A percentile compares a stretch with the other conserved stretches of the same genome.
Conservation (phyloP, 2,797 vertebrate species). For the Glyptemys insculpta region DNA sequence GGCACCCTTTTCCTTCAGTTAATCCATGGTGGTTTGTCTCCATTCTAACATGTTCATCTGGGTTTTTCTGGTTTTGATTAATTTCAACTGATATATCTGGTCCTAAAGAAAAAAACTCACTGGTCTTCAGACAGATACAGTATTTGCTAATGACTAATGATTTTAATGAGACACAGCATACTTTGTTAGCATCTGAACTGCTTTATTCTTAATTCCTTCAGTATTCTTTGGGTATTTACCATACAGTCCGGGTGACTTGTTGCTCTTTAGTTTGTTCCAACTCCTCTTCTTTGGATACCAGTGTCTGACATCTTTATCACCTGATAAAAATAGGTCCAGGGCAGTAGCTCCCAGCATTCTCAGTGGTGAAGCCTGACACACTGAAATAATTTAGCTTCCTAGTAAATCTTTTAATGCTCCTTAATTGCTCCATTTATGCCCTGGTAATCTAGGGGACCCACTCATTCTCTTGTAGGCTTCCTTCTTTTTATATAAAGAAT, state of each 20-base stretch:
- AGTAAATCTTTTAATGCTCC: slow-evolving; percentile 44
- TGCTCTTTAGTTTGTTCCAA: slow-evolving; percentile 48
- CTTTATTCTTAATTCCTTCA: slow-evolving; percentile 49
- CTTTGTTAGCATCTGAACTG: slow-evolving; percentile 49
- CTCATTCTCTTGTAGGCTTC: not conserved
- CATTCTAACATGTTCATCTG: slow-evolving; percentile 70
- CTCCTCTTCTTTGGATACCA: slow-evolving; percentile 60
- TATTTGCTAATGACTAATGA: too few relatives aligned
- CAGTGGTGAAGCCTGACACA: slow-evolving; percentile 25
- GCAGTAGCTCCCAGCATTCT: slow-evolving; percentile 51
- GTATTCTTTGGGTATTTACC: slow-evolving; percentile 47
- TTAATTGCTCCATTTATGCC: slow-evolving; percentile 15
- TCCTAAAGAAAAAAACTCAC: slow-evolving; percentile 22
- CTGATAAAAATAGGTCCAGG: slow-evolving; percentile 62
- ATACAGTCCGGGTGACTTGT: slow-evolving; percentile 54
- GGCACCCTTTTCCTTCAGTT: slow-evolving; percentile 53
- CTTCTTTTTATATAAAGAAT: not conserved
- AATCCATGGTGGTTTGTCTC: slow-evolving; percentile 40
- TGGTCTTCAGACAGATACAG: not conserved
- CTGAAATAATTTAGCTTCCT: slow-evolving; percentile 29
- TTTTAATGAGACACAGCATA: not conserved
- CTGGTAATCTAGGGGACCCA: not conserved
- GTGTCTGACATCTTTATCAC: not conserved
- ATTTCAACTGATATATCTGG: slow-evolving; percentile 50
- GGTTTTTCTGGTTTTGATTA: slow-evolving; percentile 69